Percentiles rank a stretch among this genome's conserved stretches.
Evolutionary conservation across 1,140 invertebrate species (phyloP).

Genomic region (Anastatus disparis): DNA sequence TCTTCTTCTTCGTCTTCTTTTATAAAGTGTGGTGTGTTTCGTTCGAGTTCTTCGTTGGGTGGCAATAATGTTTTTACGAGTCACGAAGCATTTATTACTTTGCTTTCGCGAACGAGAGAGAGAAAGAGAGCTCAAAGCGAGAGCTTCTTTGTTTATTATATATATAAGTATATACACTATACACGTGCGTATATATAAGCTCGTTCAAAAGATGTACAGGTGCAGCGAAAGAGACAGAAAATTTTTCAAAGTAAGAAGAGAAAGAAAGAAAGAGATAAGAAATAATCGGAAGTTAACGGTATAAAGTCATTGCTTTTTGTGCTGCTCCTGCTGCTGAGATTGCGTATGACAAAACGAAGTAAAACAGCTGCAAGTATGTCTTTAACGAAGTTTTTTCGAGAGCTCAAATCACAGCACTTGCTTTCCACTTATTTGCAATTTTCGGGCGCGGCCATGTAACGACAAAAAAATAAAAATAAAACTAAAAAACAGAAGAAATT

Average conservation of each 20-base stretch:
- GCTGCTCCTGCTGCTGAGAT: not conserved
- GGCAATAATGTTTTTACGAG: constrained; percentile 65
- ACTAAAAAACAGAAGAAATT: constrained; percentile 25
- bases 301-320: constrained; percentile 12
- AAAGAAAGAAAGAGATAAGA: not conserved
- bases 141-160: constrained; percentile 30
- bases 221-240: not conserved
- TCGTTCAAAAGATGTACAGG: constrained; percentile 45
- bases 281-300: constrained; percentile 40
- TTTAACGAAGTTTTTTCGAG: constrained; percentile 34
- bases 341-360: constrained; percentile 34
- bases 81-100: constrained; percentile 65
- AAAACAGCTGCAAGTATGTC: not conserved
- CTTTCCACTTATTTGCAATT: constrained; percentile 33
- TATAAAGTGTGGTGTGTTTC: constrained; percentile 45
- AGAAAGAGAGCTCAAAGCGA: too few relatives aligned
- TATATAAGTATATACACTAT: not conserved
- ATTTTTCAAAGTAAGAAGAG: not conserved
- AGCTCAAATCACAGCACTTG: constrained; percentile 4
- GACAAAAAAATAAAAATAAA: too few relatives aligned
- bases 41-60: constrained; percentile 50
- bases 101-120: constrained; percentile 5
- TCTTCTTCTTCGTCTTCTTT: constrained; percentile 6
- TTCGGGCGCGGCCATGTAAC: constrained; percentile 2
- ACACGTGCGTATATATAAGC: too few relatives aligned